Percentiles rank a stretch among this genome's conserved stretches.
phyloP scores from a whole-genome alignment of 2,113 vertebrate species.

The Lutjanus erythropterus region DNA sequence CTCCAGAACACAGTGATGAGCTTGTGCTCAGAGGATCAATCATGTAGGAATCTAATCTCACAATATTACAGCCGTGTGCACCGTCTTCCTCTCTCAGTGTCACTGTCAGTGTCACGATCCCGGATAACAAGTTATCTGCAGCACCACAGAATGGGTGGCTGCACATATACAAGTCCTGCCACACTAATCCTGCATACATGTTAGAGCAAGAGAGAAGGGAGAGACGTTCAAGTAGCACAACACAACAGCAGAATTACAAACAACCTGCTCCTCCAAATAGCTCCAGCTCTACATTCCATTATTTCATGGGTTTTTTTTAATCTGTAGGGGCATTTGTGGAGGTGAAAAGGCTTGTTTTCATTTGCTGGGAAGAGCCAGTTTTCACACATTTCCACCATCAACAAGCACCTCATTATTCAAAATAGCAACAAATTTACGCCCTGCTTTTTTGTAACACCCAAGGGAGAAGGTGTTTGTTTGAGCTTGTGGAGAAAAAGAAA shows the following conservation, averaged over 20 bases:
- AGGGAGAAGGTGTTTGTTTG: conserved; percentile 50
- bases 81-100: conserved; percentile 25
- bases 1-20: conserved; percentile 33
- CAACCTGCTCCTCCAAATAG: conserved; percentile 28
- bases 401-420: conserved; percentile 57
- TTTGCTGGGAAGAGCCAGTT: conserved; percentile 29
- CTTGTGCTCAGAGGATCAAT: conserved; percentile 54
- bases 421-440: conserved; percentile 63
- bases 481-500: conserved; percentile 22
- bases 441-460: conserved; percentile 31
- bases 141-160: conserved; percentile 23
- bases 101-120: conserved; percentile 44
- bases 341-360: conserved; percentile 43
- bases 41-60: conserved; percentile 63
- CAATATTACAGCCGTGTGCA: conserved; percentile 51
- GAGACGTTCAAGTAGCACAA: conserved; percentile 20
- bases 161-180: conserved; percentile 7
- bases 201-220: conserved; percentile 14
- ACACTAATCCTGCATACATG: conserved; percentile 52
- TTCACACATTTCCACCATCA: conserved; percentile 38
- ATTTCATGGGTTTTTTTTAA: background rate
- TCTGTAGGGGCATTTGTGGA: background rate
- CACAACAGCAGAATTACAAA: conserved; percentile 58
- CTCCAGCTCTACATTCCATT: conserved; percentile 21
- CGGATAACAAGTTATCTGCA: conserved; percentile 59